Percentiles rank a stretch among this genome's conserved stretches.
Conservation (phyloP, 2,888 invertebrate species). For the Sminthurides aquaticus region DNA sequence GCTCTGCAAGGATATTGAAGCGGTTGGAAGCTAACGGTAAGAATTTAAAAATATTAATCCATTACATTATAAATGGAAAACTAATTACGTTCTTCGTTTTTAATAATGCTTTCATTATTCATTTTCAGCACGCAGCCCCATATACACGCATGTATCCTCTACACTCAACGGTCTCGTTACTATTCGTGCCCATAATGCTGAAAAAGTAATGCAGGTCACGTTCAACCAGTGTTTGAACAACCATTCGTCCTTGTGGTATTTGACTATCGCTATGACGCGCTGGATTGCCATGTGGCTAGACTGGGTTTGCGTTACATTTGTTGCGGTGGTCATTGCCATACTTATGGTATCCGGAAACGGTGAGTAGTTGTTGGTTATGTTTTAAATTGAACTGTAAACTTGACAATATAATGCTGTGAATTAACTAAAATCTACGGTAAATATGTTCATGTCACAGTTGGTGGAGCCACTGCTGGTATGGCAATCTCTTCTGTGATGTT, state of each 20-base stretch:
- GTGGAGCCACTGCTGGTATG: slow-evolving; percentile 27
- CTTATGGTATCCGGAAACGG: slow-evolving; percentile 4
- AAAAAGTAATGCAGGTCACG: slow-evolving; percentile 64
- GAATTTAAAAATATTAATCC: background rate
- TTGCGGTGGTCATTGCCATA: slow-evolving; percentile 64
- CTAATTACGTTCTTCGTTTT: background rate
- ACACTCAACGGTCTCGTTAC: slow-evolving; percentile 45
- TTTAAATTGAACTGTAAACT: too few species aligned
- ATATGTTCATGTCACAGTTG: background rate
- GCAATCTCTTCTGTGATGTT: slow-evolving; percentile 28
- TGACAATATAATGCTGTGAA: too few species aligned
- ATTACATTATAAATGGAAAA: slow-evolving; percentile 9
- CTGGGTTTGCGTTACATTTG: slow-evolving; percentile 71
- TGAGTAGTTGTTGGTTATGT: background rate
- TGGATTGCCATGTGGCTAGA: slow-evolving; percentile 79
- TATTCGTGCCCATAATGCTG: slow-evolving; percentile 59
- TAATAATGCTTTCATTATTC: background rate
- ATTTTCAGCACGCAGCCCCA: slow-evolving; percentile 46
- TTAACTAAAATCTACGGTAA: too few species aligned
- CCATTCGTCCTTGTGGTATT: slow-evolving; percentile 62
- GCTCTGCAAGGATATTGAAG: slow-evolving; percentile 50
- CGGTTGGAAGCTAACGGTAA: slow-evolving; percentile 50
- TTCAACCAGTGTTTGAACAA: slow-evolving; percentile 56
- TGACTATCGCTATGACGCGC: slow-evolving; percentile 78
- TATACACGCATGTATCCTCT: slow-evolving; percentile 42